Evolutionary conservation across 92 coral and sea anemone species (phyloP), one percentile per base, ranked within the genome.

Genomic region (Epizoanthus illoricatus): DNA sequence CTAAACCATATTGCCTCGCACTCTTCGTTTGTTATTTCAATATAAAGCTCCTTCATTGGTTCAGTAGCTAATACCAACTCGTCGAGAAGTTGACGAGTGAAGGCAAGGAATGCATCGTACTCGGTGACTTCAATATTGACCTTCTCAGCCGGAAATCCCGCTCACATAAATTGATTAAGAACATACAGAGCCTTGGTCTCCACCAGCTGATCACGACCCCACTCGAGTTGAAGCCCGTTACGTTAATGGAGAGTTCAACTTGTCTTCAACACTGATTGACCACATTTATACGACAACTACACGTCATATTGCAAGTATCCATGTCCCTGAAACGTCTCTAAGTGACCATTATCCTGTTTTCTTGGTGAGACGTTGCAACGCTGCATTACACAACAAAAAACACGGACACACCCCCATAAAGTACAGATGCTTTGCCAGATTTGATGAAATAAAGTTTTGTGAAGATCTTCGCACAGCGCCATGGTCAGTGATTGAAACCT

Each of bases 181-280:
- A 1, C 33, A 28, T 28, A 0, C 33, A 28, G 33, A 0, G 33
- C 33, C 33, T 42, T 73, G 79, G 18, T 41, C 42, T 71, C 19
- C 47, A 63, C 7, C 78, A 81, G 28, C 60, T 69, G 41, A 54
- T 79, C 41, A 60, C 36, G 13, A 71, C 57, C 8, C 85, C 85
- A 81, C 85, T 1, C 59, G 85, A 21, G 55, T 13, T 12, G 76
- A 81, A 33, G 75, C 64, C 17, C 56, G 43, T 0, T 69, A 81
- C 41, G 18, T 52, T 2, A 43, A 68, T 61, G 73, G 73, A 76
- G 59, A 36, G 59, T 65, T 75, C 41, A 75, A 23, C 16, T 24
- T 76, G 17, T 65, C 84, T 47, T 66, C 72, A 39, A 73, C 88
- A 12, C 84, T 85, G 11, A 85, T 78, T 63, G 84, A 78, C 52